Base-by-base conservation (phyloP, 2,113 vertebrate genomes). In the Dipodomys spectabilis region DNA sequence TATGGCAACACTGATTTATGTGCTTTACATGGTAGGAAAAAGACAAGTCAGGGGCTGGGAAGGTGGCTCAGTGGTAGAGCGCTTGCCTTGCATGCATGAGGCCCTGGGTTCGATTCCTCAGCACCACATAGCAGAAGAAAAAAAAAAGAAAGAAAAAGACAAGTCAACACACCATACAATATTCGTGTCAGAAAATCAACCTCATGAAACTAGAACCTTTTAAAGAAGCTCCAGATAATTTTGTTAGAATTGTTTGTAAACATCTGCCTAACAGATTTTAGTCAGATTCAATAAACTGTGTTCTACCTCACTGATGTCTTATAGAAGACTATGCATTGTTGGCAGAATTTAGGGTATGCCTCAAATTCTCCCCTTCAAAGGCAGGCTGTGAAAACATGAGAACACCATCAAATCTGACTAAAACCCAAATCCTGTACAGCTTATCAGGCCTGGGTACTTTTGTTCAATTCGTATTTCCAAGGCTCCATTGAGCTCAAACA, bases 191-290 rank as follows among this genome's bases (percentile, higher is more conserved):
- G 13, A 25, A 44, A 72, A 13, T 35, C 87, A 81, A 82, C 69
- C 32, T 68, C 69, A 62, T 35, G 49, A 53, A 89, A n/a, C 74
- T 67, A 6, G 23, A 35, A 16, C 10, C 30, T 84, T 62, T 82
- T 77, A 28, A 82, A 91, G 32, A 7, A 53, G 15, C 45, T 92
- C 49, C 39, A 60, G 82, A 35, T 65, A 60, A 45, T 74, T 78
- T 83, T 67, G 49, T 85, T 78, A 78, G 78, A 81, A 62, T 44
- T 94, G 32, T 65, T 81, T 86, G 60, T 62, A 86, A 94, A 93
- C 30, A 12, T 13, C 8, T 32, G 44, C 32, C n/a, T 65, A 39
- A n/a, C 28, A 67, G 39, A 87, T 79, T 93, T 91, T 72, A 39
- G 49, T 82, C 27, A 6, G 64, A 62, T 39, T 71, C 86, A 71